phyloP scores from a whole-genome alignment of 2,113 vertebrate species.

The Vanacampus margaritifer region DNA sequence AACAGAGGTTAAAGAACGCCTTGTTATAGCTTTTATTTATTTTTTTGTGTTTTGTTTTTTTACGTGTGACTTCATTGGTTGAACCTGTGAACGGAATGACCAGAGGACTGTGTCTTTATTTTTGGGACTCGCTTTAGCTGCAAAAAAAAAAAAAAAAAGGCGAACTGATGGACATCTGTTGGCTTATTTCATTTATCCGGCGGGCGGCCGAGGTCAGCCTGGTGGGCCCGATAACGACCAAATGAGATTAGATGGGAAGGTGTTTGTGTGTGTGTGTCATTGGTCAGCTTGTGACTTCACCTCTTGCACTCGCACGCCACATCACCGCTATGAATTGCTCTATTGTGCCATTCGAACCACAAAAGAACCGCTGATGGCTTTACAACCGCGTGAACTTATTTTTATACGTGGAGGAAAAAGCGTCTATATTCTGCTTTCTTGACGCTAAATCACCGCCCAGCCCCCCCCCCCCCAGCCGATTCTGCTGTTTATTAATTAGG shows the following conservation, averaged over 20 bases:
- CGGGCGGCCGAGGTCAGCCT: slow-evolving; percentile 56
- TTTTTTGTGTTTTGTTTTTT: background rate
- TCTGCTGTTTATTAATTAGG: slow-evolving; percentile 47
- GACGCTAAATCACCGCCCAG: slow-evolving; percentile 16
- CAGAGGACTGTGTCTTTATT: slow-evolving; percentile 18
- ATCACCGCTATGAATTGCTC: slow-evolving; percentile 65
- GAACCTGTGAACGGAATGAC: background rate
- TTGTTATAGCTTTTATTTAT: background rate
- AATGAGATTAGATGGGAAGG: slow-evolving; percentile 70
- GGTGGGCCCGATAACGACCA: slow-evolving; percentile 62
- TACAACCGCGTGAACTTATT: slow-evolving; percentile 53
- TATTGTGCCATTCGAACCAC: slow-evolving; percentile 71
- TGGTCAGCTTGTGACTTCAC: slow-evolving; percentile 71
- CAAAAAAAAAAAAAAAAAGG: slow-evolving; percentile 28
- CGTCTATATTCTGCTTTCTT: slow-evolving; percentile 10
- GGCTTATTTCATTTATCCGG: slow-evolving; percentile 59
- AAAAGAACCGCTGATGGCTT: slow-evolving; percentile 43
- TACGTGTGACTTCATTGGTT: background rate
- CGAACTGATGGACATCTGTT: slow-evolving; percentile 66
- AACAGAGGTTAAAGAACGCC: background rate
- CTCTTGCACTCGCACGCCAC: slow-evolving; percentile 47
- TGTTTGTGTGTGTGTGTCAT: slow-evolving; percentile 54
- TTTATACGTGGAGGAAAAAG: too few species aligned
- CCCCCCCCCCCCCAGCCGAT: background rate
- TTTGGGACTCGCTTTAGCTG: slow-evolving; percentile 10